These are phyloP conservation scores for Malaclemys terrapin DNA, from an alignment of 2,113 vertebrate species.

Conservation along the genomic window DNA sequence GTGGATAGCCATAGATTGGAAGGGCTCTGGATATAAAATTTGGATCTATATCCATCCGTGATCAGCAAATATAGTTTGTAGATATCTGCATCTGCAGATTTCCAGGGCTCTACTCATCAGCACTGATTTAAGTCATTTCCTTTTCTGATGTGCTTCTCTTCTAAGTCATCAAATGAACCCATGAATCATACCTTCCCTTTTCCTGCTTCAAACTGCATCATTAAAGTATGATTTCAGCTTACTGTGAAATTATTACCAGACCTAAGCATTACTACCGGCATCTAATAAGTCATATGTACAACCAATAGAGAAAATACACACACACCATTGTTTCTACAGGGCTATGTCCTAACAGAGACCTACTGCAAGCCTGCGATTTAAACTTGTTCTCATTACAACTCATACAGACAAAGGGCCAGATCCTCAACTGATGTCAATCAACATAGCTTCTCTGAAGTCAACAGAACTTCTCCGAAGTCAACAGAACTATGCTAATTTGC, in stretches of 20 bases:
- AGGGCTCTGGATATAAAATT: too few relatives aligned
- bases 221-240: background rate
- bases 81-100: too few relatives aligned
- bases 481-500: constrained; percentile 37
- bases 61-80: too few relatives aligned
- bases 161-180: background rate
- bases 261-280: background rate
- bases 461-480: background rate
- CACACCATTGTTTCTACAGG: background rate
- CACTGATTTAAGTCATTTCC: background rate
- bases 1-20: too few relatives aligned
- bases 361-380: background rate
- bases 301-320: background rate
- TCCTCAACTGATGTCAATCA: constrained; percentile 29
- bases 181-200: background rate
- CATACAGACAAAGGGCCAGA: constrained; percentile 29
- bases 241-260: background rate
- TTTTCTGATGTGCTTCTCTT: background rate
- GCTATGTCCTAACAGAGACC: background rate
- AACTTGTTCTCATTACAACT: background rate
- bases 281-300: constrained; percentile 21
- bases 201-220: background rate
- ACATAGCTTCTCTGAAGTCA: background rate
- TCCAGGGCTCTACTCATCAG: background rate
- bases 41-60: too few relatives aligned